Evolutionary conservation across 2,888 invertebrate species (phyloP).

Genomic region (Quadriops clusia): DNA sequence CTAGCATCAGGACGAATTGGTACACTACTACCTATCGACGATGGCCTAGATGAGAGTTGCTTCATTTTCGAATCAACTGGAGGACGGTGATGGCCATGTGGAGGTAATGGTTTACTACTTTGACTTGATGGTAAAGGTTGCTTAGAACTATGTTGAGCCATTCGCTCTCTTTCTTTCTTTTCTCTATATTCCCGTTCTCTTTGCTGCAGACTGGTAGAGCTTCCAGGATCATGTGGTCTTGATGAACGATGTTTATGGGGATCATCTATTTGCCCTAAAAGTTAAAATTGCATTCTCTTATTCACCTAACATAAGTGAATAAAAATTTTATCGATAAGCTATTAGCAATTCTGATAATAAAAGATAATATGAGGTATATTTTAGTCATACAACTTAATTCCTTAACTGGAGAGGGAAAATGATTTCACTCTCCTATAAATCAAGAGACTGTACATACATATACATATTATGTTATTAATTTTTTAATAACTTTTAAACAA

Average conservation of each 20-base stretch:
- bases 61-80: conserved; percentile 29
- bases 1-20: conserved; percentile 21
- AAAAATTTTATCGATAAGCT: neutral
- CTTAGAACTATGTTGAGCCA: conserved; percentile 32
- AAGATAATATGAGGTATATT: no score
- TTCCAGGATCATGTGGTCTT: conserved; percentile 25
- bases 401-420: no score
- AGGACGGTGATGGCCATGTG: conserved; percentile 20
- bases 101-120: conserved; percentile 12
- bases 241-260: conserved; percentile 29
- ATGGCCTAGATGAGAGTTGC: conserved; percentile 24
- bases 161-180: conserved; percentile 48
- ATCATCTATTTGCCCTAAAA: conserved; percentile 15
- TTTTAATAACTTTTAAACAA: no score
- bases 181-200: conserved; percentile 50
- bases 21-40: conserved; percentile 15
- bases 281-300: conserved; percentile 5
- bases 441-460: no score
- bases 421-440: no score
- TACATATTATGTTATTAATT: no score
- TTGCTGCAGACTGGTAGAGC: conserved; percentile 40
- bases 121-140: conserved; percentile 12
- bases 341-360: neutral
- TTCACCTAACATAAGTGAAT: conserved; percentile 1
- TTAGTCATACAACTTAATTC: no score